Percentiles rank a stretch among this genome's conserved stretches.
phyloP scores from a whole-genome alignment of 2,888 invertebrate genomes.

The Drosophila mercatorum region DNA sequence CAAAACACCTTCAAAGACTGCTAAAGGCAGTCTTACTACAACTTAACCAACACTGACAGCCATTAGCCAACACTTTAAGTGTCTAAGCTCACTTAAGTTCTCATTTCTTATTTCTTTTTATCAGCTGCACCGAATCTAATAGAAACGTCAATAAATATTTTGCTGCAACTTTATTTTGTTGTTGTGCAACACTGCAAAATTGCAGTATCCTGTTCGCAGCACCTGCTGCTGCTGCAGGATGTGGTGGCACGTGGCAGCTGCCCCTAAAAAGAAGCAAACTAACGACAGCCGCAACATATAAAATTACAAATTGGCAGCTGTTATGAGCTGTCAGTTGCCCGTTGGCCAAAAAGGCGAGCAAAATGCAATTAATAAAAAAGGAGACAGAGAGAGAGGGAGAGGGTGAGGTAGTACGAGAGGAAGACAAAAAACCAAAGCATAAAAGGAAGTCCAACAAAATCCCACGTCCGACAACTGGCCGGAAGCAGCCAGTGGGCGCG shows the following conservation, averaged over 20 bases:
- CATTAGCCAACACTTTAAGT: neutral
- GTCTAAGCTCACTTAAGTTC: neutral
- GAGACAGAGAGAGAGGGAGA: neutral
- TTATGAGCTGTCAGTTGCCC: slow-evolving; percentile 37
- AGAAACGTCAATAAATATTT: slow-evolving; percentile 4
- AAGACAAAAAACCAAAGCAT: slow-evolving; percentile 4
- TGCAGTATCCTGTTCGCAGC: slow-evolving; percentile 10
- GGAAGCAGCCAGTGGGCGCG: slow-evolving; percentile 44
- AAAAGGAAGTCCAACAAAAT: slow-evolving; percentile 52
- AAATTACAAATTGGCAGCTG: slow-evolving; percentile 73
- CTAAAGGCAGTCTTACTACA: neutral
- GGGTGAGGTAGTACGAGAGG: neutral
- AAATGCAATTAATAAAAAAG: slow-evolving; percentile 51
- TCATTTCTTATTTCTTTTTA: neutral
- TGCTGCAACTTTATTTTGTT: neutral
- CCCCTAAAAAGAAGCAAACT: slow-evolving; percentile 2
- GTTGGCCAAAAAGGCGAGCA: slow-evolving; percentile 23
- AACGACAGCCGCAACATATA: slow-evolving; percentile 55
- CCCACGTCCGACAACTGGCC: slow-evolving; percentile 41
- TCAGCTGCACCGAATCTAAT: neutral
- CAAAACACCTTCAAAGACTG: neutral
- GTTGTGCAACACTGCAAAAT: neutral
- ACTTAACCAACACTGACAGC: neutral
- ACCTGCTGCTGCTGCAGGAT: slow-evolving; percentile 41
- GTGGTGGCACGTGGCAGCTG: slow-evolving; percentile 49